Conservation (phyloP, 2,113 vertebrate genomes). For the Piprites chloris region DNA sequence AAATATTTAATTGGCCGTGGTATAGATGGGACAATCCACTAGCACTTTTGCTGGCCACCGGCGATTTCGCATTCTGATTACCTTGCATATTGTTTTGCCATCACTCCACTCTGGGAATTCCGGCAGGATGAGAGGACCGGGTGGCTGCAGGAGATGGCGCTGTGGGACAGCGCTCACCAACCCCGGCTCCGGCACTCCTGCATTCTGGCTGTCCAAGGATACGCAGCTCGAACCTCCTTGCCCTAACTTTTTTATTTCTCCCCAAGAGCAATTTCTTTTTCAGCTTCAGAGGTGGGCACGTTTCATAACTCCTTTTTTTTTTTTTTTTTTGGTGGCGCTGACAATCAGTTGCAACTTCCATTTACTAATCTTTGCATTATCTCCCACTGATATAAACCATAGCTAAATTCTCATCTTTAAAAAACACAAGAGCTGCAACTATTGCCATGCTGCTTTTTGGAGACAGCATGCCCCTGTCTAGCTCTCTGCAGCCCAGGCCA, state of each 20-base stretch:
- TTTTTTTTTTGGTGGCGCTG: background rate
- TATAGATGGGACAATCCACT: background rate
- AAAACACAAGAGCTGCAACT: background rate
- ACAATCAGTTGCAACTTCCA: background rate
- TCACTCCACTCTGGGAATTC: rapidly evolving
- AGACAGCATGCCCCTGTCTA: background rate
- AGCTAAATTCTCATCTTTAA: background rate
- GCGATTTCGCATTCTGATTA: background rate
- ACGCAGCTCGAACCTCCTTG: background rate
- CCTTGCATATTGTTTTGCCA: rapidly evolving
- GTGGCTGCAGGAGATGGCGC: conserved; percentile 35
- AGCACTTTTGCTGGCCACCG: background rate
- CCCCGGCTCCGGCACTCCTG: background rate
- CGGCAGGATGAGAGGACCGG: background rate
- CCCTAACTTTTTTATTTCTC: background rate
- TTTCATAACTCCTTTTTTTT: background rate
- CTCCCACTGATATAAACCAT: background rate
- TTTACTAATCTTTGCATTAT: background rate
- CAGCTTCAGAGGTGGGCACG: background rate
- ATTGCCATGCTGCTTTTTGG: background rate
- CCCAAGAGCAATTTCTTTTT: background rate
- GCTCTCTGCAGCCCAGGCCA: background rate
- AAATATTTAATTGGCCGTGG: background rate
- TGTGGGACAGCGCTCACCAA: background rate
- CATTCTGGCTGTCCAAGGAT: background rate